A percentile compares a stretch with the other conserved stretches of the same genome.
phyloP scores from a whole-genome alignment of 2,113 vertebrate species.

The Phaethornis superciliosus region DNA sequence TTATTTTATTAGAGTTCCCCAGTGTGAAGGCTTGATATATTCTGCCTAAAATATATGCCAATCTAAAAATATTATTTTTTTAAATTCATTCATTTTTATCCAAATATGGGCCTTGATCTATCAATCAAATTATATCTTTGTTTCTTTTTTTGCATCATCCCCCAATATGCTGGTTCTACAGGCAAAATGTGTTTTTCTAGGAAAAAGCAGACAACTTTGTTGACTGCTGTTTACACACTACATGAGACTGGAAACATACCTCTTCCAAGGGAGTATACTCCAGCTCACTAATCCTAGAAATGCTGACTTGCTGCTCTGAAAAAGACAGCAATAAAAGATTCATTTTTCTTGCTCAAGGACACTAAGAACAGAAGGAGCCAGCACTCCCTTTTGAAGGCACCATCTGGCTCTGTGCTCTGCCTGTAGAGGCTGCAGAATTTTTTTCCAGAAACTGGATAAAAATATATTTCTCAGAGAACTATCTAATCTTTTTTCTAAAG shows the following conservation, averaged over 20 bases:
- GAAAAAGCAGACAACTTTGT: background rate
- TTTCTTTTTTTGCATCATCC: background rate
- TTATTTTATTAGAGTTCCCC: background rate
- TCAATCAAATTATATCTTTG: background rate
- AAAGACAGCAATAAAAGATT: constrained; percentile 19
- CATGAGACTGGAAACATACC: background rate
- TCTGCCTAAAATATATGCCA: background rate
- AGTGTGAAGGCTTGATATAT: background rate
- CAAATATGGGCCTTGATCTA: background rate
- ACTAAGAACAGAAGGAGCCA: constrained; percentile 42
- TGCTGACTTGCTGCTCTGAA: constrained; percentile 39
- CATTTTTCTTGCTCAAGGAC: background rate
- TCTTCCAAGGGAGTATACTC: background rate
- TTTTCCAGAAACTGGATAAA: constrained; percentile 23
- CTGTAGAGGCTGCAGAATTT: background rate
- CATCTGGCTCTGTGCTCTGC: constrained; percentile 24
- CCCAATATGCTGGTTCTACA: background rate
- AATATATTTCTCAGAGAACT: background rate
- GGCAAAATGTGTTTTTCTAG: background rate
- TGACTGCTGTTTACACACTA: constrained; percentile 1
- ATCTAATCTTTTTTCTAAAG: background rate
- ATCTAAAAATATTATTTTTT: background rate
- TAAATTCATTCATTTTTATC: background rate
- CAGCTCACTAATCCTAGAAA: constrained; percentile 50
- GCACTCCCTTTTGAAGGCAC: background rate